Base-by-base conservation (phyloP, 2,888 invertebrate species). In the Melanargia galathea region DNA sequence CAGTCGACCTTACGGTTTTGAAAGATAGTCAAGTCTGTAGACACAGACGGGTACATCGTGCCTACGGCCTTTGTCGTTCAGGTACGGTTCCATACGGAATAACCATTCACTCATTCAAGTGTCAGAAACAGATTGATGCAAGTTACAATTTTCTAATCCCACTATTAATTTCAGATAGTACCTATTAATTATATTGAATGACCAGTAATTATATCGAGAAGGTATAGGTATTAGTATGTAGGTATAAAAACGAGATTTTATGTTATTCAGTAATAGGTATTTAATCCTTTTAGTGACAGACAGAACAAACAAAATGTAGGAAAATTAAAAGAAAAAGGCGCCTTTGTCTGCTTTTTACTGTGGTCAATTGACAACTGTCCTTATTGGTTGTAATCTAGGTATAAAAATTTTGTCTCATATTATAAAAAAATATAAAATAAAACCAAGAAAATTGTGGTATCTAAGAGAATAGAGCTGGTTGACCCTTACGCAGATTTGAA, bases 221-320 rank as follows among this genome's bases (percentile, higher is more conserved):
- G 45, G 3, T 45, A 45, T 20, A 45, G 3, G 20, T 16, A 18
- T 7, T 30, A 33, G n/a, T n/a, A n/a, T n/a, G n/a, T n/a, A n/a
- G n/a, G n/a, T n/a, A n/a, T n/a, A n/a, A n/a, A n/a, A 33, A 52
- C 30, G 2, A 35, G 51, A 52, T 52, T 49, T n/a, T 6, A 24
- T 10, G 11, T 48, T 20, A 22, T 45, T 3, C 45, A 18, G 18
- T 20, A 20, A 45, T n/a, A n/a, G n/a, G n/a, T 11, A 45, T 22
- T 20, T 45, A 45, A 20, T 20, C 11, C 11, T 1, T 6, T 45
- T 11, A 13, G 45, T 11, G 6, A 45, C 5, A 45, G 45, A 45
- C 22, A 45, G 45, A 11, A 45, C 20, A 20, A 11, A 20, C 2
- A 2, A 3, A 10, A 20, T 18, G 16, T 2, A 40, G 4, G 16